phyloP scores from a whole-genome alignment of 2,113 vertebrate genomes.

The Gopherus evgoodei region DNA sequence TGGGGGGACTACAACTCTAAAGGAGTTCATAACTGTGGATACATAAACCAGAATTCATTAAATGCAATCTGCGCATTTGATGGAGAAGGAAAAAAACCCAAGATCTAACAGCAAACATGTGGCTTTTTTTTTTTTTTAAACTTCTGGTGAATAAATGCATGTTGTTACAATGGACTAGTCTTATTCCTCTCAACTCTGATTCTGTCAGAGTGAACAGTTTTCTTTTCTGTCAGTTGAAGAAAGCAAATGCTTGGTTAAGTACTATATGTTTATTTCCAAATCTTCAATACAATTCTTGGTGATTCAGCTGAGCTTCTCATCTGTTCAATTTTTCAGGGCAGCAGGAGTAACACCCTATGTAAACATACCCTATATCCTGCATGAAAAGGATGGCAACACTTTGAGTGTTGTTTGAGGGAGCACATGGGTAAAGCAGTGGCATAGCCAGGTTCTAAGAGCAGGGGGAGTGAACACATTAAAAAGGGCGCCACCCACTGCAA shows the following conservation, averaged over 20 bases:
- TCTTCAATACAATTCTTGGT: neutral
- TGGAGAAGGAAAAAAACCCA: conserved; percentile 43
- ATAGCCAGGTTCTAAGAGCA: too few relatives aligned
- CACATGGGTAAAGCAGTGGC: neutral
- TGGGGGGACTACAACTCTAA: neutral
- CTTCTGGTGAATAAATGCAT: neutral
- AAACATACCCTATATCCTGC: neutral
- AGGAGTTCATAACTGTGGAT: conserved; percentile 1
- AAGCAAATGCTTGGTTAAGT: neutral
- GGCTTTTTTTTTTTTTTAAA: neutral
- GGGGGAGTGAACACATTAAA: too few relatives aligned
- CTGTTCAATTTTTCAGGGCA: neutral
- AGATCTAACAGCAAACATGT: neutral
- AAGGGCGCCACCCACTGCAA: too few relatives aligned
- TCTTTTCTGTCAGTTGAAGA: neutral
- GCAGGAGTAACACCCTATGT: neutral
- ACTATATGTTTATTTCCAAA: neutral
- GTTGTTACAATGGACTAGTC: neutral
- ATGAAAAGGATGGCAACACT: neutral
- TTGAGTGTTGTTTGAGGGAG: neutral
- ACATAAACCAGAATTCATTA: neutral
- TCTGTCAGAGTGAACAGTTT: neutral
- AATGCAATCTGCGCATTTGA: neutral
- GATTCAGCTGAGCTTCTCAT: conserved; percentile 10
- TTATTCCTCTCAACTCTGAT: neutral